These are phyloP conservation scores for Beroe forskalii DNA, from an alignment of 37 sponge, comb jelly and placozoan genomes.

Conservation along the genomic window DNA sequence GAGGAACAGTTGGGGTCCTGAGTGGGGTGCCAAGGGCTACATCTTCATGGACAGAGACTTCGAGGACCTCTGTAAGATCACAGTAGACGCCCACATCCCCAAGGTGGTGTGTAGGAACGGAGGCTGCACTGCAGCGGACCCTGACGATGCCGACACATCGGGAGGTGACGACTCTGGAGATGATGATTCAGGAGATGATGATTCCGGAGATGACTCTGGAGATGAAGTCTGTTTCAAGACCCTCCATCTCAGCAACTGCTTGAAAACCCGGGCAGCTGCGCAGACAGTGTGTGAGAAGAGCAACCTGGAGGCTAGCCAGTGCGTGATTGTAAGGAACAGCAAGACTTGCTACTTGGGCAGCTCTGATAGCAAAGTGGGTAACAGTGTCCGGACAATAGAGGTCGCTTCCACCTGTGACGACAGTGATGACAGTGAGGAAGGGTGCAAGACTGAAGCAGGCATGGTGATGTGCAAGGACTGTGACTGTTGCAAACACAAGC, in stretches of 20 bases:
- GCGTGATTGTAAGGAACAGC: not conserved
- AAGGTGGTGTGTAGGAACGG: not conserved
- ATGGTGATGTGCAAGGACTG: not conserved
- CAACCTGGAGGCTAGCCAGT: not conserved
- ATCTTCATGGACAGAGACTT: conserved; percentile 18
- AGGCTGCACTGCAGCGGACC: not conserved
- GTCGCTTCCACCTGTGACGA: not conserved
- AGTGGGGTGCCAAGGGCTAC: conserved; percentile 35
- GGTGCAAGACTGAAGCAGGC: not conserved
- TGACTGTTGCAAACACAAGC: not conserved
- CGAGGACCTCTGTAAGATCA: conserved; percentile 11
- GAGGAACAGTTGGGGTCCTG: conserved; percentile 58
- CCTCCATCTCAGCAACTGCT: not conserved
- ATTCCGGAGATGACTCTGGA: not conserved
- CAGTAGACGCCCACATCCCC: not conserved
- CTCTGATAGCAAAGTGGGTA: not conserved
- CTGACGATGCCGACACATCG: not conserved
- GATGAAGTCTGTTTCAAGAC: not conserved
- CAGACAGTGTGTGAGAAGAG: not conserved
- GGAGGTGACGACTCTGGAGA: not conserved
- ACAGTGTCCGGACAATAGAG: not conserved
- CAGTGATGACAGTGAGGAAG: not conserved
- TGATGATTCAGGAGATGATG: not conserved
- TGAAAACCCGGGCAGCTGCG: not conserved
- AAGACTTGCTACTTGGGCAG: not conserved